Evolutionary conservation across 2,113 vertebrate genomes (phyloP).

Genomic region (Hippocampus comes): DNA sequence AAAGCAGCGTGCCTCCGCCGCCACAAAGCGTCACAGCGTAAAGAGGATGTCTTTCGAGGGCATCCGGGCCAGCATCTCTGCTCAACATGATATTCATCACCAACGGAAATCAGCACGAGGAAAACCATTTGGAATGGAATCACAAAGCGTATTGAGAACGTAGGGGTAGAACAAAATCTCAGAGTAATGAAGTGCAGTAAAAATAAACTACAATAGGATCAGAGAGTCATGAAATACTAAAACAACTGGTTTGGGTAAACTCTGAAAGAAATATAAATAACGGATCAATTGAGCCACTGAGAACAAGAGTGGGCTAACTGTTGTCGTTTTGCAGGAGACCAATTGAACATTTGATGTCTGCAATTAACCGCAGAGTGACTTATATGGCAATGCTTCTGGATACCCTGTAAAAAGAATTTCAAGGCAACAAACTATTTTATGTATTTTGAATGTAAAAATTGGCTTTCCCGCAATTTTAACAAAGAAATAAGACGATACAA

Average conservation of each 20-base stretch:
- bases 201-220: not conserved
- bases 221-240: too few relatives aligned
- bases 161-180: too few relatives aligned
- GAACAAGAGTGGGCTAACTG: not conserved
- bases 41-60: not conserved
- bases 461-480: too few relatives aligned
- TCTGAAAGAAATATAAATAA: not conserved
- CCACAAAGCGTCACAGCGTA: slow-evolving; percentile 44
- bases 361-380: too few relatives aligned
- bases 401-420: too few relatives aligned
- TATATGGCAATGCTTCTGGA: too few relatives aligned
- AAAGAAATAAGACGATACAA: too few relatives aligned
- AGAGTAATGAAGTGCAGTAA: not conserved
- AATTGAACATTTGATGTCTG: too few relatives aligned
- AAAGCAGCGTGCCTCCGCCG: slow-evolving; percentile 44
- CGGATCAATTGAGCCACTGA: not conserved
- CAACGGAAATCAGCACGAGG: not conserved
- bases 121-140: not conserved
- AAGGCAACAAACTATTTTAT: too few relatives aligned
- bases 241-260: not conserved
- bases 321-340: not conserved
- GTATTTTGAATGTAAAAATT: too few relatives aligned
- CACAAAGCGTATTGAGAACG: not conserved
- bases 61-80: slow-evolving; percentile 31
- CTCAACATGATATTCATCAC: slow-evolving; percentile 1